Evolutionary conservation across 2,797 vertebrate species (phyloP), one percentile per base, ranked within the genome.

Genomic region (Hydrocynus forskahlii): DNA sequence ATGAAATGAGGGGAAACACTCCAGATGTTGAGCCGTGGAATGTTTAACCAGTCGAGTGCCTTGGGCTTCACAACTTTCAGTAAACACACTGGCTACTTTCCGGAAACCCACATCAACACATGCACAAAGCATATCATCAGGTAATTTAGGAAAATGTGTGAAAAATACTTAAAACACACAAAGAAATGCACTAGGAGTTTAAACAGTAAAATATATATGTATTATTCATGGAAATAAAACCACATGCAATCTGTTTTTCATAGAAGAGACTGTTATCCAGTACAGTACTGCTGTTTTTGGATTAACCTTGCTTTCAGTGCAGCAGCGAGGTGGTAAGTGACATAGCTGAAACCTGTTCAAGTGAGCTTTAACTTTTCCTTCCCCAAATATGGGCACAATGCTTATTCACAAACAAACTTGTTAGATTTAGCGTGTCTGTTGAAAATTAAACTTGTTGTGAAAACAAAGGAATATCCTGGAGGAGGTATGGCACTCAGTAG

Each of bases 1-100:
- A 40, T 73, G 52, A 79, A 57, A 76, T 76, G 54, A 40, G 0
- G 76, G 57, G 43, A 76, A 76, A 82, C 40, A 54, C 76, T 81
- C 85, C 89, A 91, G 86, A 91, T 90, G 90, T 90, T 67, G 50
- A 76, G 76, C 80, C 79, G 59, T 45, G 43, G 23, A 74, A 81
- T 55, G 66, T 23, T 63, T 59, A 57, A 21, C 78, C 64, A 79
- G 86, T 80, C 69, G 80, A 43, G 3, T 19, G 62, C 74, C 73
- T 63, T 55, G 19, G 1, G 81, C 80, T 80, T 55, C 8, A 81
- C 54, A 68, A 45, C 54, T 80, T 82, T 68, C 35, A 14, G 81
- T 64, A 83, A 79, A 79, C 23, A 55, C 21, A 52, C n/a, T 43
- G 25, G 25, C 68, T 77, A 62, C 38, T 23, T 73, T 66, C 62